Conservation (phyloP, 2,797 vertebrate species). For the Hippoglossus hippoglossus region DNA sequence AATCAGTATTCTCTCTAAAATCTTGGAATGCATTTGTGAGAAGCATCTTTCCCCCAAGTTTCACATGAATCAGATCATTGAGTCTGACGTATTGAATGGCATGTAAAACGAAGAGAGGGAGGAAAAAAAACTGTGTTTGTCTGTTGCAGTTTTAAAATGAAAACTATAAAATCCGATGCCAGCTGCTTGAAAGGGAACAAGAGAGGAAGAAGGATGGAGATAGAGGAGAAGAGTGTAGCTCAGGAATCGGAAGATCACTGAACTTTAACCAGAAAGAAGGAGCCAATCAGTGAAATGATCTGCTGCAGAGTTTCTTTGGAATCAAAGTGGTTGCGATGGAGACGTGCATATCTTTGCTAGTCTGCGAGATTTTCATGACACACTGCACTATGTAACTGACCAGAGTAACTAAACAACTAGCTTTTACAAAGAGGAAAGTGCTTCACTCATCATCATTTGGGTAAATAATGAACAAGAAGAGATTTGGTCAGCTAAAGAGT, state of each 20-base stretch:
- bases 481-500: no score
- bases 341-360: no score
- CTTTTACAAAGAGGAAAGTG: no score
- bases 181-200: constrained; percentile 8
- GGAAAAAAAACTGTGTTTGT: not conserved
- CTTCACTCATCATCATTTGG: no score
- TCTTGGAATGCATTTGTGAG: constrained; percentile 22
- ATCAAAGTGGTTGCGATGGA: not conserved
- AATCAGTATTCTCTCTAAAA: constrained; percentile 33
- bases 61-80: constrained; percentile 20
- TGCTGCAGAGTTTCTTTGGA: not conserved
- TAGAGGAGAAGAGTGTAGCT: not conserved
- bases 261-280: not conserved
- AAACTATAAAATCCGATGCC: constrained; percentile 8
- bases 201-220: not conserved
- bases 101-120: not conserved
- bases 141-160: not conserved
- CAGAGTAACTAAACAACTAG: no score
- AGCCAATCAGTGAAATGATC: constrained; percentile 8
- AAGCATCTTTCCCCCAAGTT: constrained; percentile 4
- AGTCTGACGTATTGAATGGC: constrained; percentile 8
- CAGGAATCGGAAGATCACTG: not conserved
- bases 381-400: no score
- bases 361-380: no score
- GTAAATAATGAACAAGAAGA: no score